A percentile compares a stretch with the other conserved stretches of the same genome.
Evolutionary conservation across 1,140 invertebrate species (phyloP).

Genomic region (Drosophila nasuta): DNA sequence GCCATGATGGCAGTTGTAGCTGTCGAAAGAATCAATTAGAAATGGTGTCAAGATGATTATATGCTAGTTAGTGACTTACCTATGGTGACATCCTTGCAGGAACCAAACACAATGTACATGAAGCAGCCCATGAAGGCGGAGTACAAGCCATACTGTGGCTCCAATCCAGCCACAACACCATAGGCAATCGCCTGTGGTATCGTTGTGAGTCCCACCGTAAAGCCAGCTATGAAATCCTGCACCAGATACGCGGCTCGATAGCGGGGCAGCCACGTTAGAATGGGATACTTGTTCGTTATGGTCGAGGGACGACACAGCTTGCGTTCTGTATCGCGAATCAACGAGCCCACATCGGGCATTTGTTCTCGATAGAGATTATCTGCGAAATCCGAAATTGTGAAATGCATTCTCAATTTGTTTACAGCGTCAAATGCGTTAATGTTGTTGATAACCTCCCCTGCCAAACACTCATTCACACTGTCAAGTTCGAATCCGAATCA

Average conservation of each 20-base stretch:
- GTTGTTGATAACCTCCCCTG: conserved; percentile 19
- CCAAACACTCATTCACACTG: background rate
- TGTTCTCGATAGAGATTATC: conserved; percentile 76
- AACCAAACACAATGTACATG: conserved; percentile 94
- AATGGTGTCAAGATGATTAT: background rate
- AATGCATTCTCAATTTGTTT: conserved; percentile 6
- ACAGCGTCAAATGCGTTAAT: conserved; percentile 1
- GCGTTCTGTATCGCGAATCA: conserved; percentile 57
- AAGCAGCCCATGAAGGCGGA: conserved; percentile 94
- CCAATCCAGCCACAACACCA: conserved; percentile 90
- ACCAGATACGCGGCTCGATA: conserved; percentile 87
- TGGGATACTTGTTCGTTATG: conserved; percentile 87
- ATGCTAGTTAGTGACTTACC: conserved; percentile 58
- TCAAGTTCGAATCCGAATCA: conserved; percentile 15
- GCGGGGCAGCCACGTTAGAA: conserved; percentile 88
- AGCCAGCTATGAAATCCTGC: conserved; percentile 91
- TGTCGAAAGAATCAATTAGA: conserved; percentile 10
- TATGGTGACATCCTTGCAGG: conserved; percentile 94
- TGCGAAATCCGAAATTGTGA: conserved; percentile 22
- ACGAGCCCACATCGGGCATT: conserved; percentile 58
- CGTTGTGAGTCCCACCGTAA: conserved; percentile 93
- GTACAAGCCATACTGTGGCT: conserved; percentile 88
- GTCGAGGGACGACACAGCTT: conserved; percentile 84
- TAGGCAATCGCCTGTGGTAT: conserved; percentile 95
- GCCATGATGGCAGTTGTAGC: conserved; percentile 93